Percentiles rank a stretch among this genome's conserved stretches.
Conservation (phyloP, 2,888 invertebrate genomes). For the Lutraria lutraria region DNA sequence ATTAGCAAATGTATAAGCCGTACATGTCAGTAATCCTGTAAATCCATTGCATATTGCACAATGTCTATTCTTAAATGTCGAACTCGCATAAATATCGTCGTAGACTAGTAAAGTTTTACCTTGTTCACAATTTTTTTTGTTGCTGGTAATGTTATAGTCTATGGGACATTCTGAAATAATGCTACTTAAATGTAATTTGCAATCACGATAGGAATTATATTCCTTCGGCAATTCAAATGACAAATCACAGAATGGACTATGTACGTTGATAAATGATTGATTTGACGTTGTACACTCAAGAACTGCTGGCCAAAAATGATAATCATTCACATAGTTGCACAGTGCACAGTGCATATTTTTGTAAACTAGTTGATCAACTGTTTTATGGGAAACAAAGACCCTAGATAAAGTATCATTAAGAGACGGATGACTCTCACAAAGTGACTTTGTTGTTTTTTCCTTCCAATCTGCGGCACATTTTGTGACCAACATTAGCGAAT, state of each 20-base stretch:
- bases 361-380: conserved; percentile 44
- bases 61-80: conserved; percentile 73
- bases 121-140: not conserved
- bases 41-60: conserved; percentile 78
- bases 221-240: not conserved
- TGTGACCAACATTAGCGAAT: conserved; percentile 24
- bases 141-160: not conserved
- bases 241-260: not conserved
- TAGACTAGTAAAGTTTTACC: not conserved
- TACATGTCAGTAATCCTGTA: not conserved
- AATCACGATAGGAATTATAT: not conserved
- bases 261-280: not conserved
- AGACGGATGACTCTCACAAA: conserved; percentile 32
- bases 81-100: not conserved
- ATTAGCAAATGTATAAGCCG: no score
- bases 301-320: conserved; percentile 32
- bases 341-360: conserved; percentile 73
- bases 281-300: not conserved
- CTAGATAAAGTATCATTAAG: not conserved
- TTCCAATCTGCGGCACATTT: conserved; percentile 40
- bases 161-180: not conserved
- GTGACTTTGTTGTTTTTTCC: not conserved
- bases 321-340: conserved; percentile 62
- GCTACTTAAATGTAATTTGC: not conserved
- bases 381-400: not conserved